Conservation (phyloP, 2,888 invertebrate genomes). For the Creontiades dilutus region DNA sequence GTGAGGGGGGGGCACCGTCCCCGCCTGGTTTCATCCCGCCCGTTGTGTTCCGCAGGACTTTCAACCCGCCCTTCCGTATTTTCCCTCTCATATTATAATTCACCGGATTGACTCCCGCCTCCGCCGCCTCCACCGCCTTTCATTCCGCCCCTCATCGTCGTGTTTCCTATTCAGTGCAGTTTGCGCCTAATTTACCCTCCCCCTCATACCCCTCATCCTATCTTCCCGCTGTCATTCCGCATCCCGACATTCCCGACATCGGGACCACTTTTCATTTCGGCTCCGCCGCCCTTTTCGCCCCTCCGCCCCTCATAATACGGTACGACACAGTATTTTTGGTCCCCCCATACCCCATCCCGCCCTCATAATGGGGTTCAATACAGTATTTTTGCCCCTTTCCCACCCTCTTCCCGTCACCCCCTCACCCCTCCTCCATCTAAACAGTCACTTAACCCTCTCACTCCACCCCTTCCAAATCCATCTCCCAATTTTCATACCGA, state of each 20-base stretch:
- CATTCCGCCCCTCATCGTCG: constrained; percentile 15
- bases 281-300: background rate
- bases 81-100: constrained; percentile 72
- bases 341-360: background rate
- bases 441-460: background rate
- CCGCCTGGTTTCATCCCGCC: background rate
- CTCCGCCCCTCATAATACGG: constrained; percentile 42
- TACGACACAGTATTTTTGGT: constrained; percentile 52
- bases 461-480: background rate
- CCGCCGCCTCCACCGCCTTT: background rate
- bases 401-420: constrained; percentile 20
- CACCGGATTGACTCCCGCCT: constrained; percentile 70
- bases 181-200: constrained; percentile 71
- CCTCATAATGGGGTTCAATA: no score
- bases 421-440: background rate
- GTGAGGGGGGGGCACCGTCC: no score
- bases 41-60: background rate
- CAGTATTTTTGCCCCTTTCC: background rate
- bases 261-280: constrained; percentile 71
- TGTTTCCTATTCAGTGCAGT: constrained; percentile 56
- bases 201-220: background rate
- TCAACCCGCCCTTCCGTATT: constrained; percentile 53
- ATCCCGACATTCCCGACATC: background rate
- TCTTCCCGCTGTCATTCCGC: background rate
- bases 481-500: constrained; percentile 14